A percentile compares a stretch with the other conserved stretches of the same genome.
phyloP scores from a whole-genome alignment of 1,140 invertebrate species.

The Bilobella aurantiaca region DNA sequence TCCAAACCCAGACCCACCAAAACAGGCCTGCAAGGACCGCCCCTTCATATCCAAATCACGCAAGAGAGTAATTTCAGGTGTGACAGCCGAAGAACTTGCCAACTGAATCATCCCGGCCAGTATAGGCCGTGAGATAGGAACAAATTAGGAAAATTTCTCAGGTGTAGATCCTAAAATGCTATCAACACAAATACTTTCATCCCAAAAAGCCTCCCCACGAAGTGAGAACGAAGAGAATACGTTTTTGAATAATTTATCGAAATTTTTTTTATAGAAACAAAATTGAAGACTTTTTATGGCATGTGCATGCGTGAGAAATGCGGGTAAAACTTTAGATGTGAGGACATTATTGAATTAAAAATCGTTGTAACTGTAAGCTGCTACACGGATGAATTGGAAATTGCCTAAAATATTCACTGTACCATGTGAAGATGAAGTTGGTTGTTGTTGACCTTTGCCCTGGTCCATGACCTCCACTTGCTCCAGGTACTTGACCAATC shows the following conservation, averaged over 20 bases:
- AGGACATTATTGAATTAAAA: too few species aligned
- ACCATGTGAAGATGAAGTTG: background rate
- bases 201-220: too few species aligned
- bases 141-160: background rate
- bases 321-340: too few species aligned
- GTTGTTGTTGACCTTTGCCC: background rate
- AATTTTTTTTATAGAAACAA: too few species aligned
- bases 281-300: too few species aligned
- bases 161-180: background rate
- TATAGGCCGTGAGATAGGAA: background rate
- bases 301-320: too few species aligned
- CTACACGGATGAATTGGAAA: too few species aligned
- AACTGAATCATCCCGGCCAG: background rate
- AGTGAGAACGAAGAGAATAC: too few species aligned
- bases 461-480: background rate
- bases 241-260: too few species aligned
- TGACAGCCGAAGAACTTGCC: background rate
- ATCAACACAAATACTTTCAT: background rate
- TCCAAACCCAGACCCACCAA: background rate
- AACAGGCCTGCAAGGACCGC: background rate
- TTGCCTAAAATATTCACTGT: too few species aligned
- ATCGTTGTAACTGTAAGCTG: too few species aligned
- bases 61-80: constrained; percentile 1
- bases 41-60: constrained; percentile 5
- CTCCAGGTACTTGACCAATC: background rate